phyloP scores from a whole-genome alignment of 2,888 invertebrate genomes.

The Yponomeuta evonymella region DNA sequence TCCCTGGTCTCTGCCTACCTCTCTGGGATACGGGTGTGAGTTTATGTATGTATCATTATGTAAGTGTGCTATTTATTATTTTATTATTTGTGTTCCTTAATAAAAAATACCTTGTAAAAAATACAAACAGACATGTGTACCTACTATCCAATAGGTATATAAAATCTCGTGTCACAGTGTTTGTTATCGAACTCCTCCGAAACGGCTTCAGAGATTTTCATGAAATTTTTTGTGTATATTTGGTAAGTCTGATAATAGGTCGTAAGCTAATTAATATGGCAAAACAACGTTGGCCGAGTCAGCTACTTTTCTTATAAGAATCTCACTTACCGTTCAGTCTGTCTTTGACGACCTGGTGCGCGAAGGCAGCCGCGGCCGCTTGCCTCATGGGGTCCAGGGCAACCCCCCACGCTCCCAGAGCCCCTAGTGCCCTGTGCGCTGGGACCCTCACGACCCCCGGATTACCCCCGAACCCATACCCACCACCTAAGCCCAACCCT shows the following conservation, averaged over 20 bases:
- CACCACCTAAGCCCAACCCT: conserved; percentile 64
- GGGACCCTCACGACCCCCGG: conserved; percentile 89
- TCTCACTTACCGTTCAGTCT: conserved; percentile 83
- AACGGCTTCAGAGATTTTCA: too few species aligned
- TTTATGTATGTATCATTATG: too few species aligned
- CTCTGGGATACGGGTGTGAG: too few species aligned
- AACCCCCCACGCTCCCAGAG: conserved; percentile 74
- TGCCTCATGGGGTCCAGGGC: conserved; percentile 79
- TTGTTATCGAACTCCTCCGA: too few species aligned
- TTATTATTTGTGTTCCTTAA: too few species aligned
- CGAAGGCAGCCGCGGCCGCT: conserved; percentile 83
- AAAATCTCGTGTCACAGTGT: too few species aligned
- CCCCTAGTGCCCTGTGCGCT: conserved; percentile 81
- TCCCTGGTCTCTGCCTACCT: too few species aligned
- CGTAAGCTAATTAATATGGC: too few species aligned
- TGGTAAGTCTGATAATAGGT: too few species aligned
- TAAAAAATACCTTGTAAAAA: neutral
- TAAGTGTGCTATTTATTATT: too few species aligned
- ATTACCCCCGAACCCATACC: conserved; percentile 76
- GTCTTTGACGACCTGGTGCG: conserved; percentile 89
- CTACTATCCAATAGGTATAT: neutral
- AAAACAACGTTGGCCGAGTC: too few species aligned
- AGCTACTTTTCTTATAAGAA: neutral
- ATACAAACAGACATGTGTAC: neutral
- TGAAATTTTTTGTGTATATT: too few species aligned